phyloP scores from a whole-genome alignment of 2,797 vertebrate genomes.

The Spondyliosoma cantharus region DNA sequence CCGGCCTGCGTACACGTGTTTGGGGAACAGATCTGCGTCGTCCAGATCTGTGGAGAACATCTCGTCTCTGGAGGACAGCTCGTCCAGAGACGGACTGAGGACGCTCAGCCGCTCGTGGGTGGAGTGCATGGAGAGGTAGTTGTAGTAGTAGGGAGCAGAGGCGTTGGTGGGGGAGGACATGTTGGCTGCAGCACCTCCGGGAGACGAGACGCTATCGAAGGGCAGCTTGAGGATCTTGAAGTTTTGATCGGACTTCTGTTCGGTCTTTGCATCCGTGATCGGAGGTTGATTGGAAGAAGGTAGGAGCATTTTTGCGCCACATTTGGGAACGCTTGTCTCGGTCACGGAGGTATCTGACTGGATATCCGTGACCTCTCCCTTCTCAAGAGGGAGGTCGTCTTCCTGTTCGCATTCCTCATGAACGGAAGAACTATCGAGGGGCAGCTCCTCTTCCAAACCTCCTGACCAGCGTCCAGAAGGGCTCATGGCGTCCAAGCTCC shows the following conservation, averaged over 20 bases:
- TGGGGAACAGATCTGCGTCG: slow-evolving; percentile 79
- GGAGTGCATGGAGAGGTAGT: slow-evolving; percentile 74
- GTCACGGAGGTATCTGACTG: slow-evolving; percentile 55
- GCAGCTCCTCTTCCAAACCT: slow-evolving; percentile 71
- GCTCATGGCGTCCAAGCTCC: slow-evolving; percentile 52
- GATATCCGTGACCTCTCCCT: slow-evolving; percentile 50
- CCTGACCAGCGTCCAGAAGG: slow-evolving; percentile 67
- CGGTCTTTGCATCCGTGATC: slow-evolving; percentile 9
- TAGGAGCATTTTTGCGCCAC: slow-evolving; percentile 33
- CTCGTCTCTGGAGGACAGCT: slow-evolving; percentile 86
- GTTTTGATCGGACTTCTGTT: slow-evolving; percentile 40
- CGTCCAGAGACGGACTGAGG: slow-evolving; percentile 84
- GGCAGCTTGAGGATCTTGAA: slow-evolving; percentile 81
- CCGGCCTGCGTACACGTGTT: slow-evolving; percentile 63
- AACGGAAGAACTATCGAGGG: slow-evolving; percentile 80
- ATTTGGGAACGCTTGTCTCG: slow-evolving; percentile 28
- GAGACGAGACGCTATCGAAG: slow-evolving; percentile 61
- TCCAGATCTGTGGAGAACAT: slow-evolving; percentile 86
- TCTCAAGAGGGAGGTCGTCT: slow-evolving; percentile 42
- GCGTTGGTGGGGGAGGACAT: slow-evolving; percentile 48
- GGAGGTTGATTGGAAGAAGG: slow-evolving; percentile 17
- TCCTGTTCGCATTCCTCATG: slow-evolving; percentile 64
- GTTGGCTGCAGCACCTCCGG: slow-evolving; percentile 52
- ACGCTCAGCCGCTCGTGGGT: slow-evolving; percentile 83
- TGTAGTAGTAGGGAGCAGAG: slow-evolving; percentile 74